A percentile compares a stretch with the other conserved stretches of the same genome.
Evolutionary conservation across 2,113 vertebrate genomes (phyloP).

Genomic region (Alethe castanea): DNA sequence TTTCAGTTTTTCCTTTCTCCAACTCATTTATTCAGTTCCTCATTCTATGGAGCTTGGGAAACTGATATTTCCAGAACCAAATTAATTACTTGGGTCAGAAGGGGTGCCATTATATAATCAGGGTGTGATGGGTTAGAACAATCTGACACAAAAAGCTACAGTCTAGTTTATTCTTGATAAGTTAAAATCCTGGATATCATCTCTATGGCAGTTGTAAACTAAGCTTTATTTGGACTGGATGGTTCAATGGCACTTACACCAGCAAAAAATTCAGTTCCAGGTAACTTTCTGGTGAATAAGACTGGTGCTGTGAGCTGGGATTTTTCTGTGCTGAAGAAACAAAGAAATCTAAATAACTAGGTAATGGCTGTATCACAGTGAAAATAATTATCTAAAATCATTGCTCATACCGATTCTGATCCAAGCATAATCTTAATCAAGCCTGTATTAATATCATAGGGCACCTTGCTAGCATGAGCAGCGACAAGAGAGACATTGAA

Average conservation of each 20-base stretch:
- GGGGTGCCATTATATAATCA: not conserved
- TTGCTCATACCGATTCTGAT: not conserved
- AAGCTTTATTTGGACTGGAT: not conserved
- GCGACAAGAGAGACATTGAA: slow-evolving; percentile 52
- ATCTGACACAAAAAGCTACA: not conserved
- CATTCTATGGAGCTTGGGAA: not conserved
- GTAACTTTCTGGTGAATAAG: not conserved
- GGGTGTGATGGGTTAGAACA: not conserved
- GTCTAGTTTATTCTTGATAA: not conserved
- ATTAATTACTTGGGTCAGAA: not conserved
- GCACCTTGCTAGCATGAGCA: slow-evolving; percentile 15
- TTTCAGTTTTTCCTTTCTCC: not conserved
- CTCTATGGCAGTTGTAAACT: not conserved
- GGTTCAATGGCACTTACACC: not conserved
- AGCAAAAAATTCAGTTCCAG: not conserved
- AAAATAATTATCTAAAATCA: slow-evolving; percentile 39
- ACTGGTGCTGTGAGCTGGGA: not conserved
- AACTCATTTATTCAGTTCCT: not conserved
- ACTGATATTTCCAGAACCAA: not conserved
- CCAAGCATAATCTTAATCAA: slow-evolving; percentile 56
- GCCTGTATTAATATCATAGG: slow-evolving; percentile 27
- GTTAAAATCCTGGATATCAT: not conserved
- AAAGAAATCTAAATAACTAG: slow-evolving; percentile 45
- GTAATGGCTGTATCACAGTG: slow-evolving; percentile 18
- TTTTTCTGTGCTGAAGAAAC: slow-evolving; percentile 12